Evolutionary conservation across 2,113 vertebrate species (phyloP).

Genomic region (Cebidichthys violaceus): DNA sequence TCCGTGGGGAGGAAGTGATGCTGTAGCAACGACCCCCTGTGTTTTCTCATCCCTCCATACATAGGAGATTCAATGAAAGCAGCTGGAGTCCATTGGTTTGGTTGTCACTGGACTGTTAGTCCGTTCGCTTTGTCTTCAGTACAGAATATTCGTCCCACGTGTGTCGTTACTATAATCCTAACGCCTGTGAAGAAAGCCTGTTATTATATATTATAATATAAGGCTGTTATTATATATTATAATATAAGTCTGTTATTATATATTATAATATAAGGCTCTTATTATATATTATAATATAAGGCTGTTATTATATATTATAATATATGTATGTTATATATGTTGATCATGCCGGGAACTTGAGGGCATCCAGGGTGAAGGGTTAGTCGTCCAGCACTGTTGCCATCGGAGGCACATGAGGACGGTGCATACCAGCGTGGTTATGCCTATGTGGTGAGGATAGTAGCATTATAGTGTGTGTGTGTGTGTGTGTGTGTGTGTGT

Average conservation of each 20-base stretch:
- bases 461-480: background rate
- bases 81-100: background rate
- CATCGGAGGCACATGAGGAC: background rate
- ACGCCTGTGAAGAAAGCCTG: background rate
- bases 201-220: no score
- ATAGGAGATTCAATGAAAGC: background rate
- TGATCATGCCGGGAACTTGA: constrained; percentile 33
- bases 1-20: background rate
- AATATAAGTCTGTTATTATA: no score
- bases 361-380: constrained; percentile 4
- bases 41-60: background rate
- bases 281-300: no score
- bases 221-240: no score
- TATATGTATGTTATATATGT: no score
- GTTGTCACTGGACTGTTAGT: background rate
- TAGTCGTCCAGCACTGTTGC: background rate
- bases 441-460: background rate
- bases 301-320: no score
- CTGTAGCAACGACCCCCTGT: background rate
- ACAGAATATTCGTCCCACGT: background rate
- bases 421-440: background rate
- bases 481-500: rapidly evolving
- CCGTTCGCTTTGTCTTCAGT: background rate
- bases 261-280: no score
- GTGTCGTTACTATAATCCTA: background rate